phyloP scores from a whole-genome alignment of 2,797 vertebrate species.

The Odontamblyopus lacepedii region DNA sequence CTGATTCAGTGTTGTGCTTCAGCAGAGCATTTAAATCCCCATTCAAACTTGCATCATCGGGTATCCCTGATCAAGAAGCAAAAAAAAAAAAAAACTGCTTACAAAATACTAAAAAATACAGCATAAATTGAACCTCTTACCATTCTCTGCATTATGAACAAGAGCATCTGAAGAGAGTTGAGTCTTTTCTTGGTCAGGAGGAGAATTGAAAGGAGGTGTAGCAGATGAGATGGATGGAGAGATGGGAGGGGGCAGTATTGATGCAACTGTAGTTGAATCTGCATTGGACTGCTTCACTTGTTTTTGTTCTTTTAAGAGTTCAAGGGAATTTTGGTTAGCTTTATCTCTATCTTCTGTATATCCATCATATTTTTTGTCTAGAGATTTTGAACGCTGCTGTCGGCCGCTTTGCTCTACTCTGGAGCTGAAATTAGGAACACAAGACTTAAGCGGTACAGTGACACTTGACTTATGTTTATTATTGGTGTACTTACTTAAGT shows the following conservation, averaged over 20 bases:
- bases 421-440: constrained; percentile 67
- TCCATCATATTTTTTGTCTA: constrained; percentile 70
- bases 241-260: constrained; percentile 13
- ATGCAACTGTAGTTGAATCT: constrained; percentile 23
- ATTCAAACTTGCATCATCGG: constrained; percentile 8
- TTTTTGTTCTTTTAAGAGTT: constrained; percentile 73
- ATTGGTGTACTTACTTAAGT: constrained; percentile 74
- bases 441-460: background rate
- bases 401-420: constrained; percentile 77
- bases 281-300: constrained; percentile 60
- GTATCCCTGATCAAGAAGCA: constrained; percentile 28
- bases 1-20: constrained; percentile 78
- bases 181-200: constrained; percentile 60
- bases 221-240: constrained; percentile 36
- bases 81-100: background rate
- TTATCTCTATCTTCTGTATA: constrained; percentile 78
- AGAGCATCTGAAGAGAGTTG: constrained; percentile 75
- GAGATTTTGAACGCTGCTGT: constrained; percentile 19
- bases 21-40: constrained; percentile 57
- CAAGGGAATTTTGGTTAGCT: constrained; percentile 83
- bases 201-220: constrained; percentile 35
- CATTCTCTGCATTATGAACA: constrained; percentile 16
- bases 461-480: background rate
- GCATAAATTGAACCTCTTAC: constrained; percentile 17
- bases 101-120: background rate